Conservation (phyloP, 2,113 vertebrate genomes). For the Microcebus lehilahytsara region DNA sequence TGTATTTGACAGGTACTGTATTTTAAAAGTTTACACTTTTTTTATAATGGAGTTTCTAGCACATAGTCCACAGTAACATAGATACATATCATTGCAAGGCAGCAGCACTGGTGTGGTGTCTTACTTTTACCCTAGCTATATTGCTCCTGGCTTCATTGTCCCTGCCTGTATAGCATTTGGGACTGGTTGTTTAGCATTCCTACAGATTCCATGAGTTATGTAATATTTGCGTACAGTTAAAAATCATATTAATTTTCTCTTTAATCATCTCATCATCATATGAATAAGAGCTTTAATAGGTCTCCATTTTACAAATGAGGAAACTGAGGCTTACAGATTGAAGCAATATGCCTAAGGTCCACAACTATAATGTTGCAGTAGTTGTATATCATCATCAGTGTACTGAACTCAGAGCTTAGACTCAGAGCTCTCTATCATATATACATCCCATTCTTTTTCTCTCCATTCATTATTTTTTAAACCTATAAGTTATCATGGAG, state of each 20-base stretch:
- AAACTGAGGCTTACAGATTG: neutral
- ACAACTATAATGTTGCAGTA: neutral
- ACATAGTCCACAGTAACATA: neutral
- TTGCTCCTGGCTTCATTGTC: neutral
- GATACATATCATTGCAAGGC: neutral
- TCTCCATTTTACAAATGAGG: neutral
- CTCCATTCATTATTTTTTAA: neutral
- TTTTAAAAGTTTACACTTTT: neutral
- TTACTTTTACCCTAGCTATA: neutral
- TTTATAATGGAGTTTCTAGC: neutral
- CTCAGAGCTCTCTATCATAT: neutral
- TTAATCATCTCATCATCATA: neutral
- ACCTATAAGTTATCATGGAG: neutral
- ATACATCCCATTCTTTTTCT: neutral
- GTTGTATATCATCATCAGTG: neutral
- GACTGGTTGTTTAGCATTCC: neutral
- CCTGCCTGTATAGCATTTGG: neutral
- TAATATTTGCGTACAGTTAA: neutral
- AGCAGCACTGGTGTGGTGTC: fast-evolving
- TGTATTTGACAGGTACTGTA: neutral
- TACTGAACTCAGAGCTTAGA: neutral
- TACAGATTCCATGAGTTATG: neutral
- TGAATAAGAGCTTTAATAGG: neutral
- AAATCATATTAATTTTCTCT: neutral
- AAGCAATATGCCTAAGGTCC: neutral